Base-by-base conservation (phyloP, 1,140 invertebrate genomes). In the Drosophila ironensis region DNA sequence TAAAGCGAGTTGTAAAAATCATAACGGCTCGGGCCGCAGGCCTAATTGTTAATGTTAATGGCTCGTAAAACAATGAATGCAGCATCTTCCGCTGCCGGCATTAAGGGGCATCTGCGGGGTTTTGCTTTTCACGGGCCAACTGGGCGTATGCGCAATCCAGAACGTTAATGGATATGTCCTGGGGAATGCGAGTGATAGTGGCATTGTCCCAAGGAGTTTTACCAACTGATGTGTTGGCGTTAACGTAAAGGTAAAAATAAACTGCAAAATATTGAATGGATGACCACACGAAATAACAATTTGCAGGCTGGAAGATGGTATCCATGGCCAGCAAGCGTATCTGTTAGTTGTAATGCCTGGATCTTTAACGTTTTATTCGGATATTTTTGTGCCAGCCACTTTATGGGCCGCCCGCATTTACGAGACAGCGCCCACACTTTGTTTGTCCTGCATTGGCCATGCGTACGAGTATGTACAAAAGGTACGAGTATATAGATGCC, bases 41-140 rank as follows among this genome's bases (percentile, higher is more conserved):
- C 44, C 64, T 86, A 86, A 86, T 86, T 87, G 80, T 86, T 86
- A 71, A 86, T 69, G 71, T 86, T 86, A 80, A 86, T 86, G 80
- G 71, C 52, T 72, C 80, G 51, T 86, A 86, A 86, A 86, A 80
- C 80, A 86, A 80, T 86, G 74, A 80, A 78, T 80, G 72, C 72
- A 68, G 61, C 60, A 53, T 63, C 60, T 53, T 28, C 48, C n/a
- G 20, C 22, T 27, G 22, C 4, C n/a, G 7, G 46, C 25, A 30
- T 30, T 30, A 16, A 25, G 25, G 25, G 53, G 30, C 67, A 50
- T 60, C 42, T 78, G 53, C 46, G 45, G 59, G 52, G 42, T 61
- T 41, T 45, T 22, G 20, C 12, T 20, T 57, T 27, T 8, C 40
- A 30, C 24, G 8, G 50, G 17, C 37, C 20, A 51, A 67, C 35